Evolutionary conservation across 1,140 invertebrate species (phyloP), one percentile per base, ranked within the genome.

Genomic region (Bombus pyrosoma): DNA sequence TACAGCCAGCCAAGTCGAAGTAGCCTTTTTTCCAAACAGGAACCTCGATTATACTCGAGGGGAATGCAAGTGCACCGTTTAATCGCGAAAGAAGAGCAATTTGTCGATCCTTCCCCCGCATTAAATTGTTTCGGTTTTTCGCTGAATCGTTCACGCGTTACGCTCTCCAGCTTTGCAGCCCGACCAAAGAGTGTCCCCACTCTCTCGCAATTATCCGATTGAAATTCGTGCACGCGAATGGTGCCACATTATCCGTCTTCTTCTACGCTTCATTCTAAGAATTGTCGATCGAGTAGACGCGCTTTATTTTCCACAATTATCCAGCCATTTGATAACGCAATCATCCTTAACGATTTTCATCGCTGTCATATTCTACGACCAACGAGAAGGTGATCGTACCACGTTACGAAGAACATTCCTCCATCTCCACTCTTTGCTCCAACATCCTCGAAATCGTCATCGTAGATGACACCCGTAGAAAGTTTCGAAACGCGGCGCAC

Each of bases 51-150:
- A 89, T 79, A 86, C 87, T 81, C 82, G 57, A 73, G 81, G 84
- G 81, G 77, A 87, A 81, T 68, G 78, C 73, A 81, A 81, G 86
- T 62, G 73, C 68, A n/a, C 41, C 78, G 80, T 89, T 90, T 85
- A 73, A 86, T 83, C 79, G 85, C 73, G 64, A 77, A 86, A 82
- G 71, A 85, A 89, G 84, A 73, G 88, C 77, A 89, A 89, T 89
- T 89, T 89, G 87, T 86, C 81, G 80, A 89, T 89, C 85, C 15
- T 66, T 78, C 53, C 57, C 71, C 57, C 75, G 75, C 85, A 84
- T 89, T 89, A 89, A 89, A 89, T 89, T 53, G 78, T 75, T 81
- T 81, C 84, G 57, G n/a, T 47, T 62, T 71, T 59, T 80, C 77
- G 76, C 22, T 32, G 83, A 85, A 85, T 62, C 68, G 68, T 71